Conservation (phyloP, 30 jellyfish, hydroid and myxozoan species). For the Cassiopea andromeda region DNA sequence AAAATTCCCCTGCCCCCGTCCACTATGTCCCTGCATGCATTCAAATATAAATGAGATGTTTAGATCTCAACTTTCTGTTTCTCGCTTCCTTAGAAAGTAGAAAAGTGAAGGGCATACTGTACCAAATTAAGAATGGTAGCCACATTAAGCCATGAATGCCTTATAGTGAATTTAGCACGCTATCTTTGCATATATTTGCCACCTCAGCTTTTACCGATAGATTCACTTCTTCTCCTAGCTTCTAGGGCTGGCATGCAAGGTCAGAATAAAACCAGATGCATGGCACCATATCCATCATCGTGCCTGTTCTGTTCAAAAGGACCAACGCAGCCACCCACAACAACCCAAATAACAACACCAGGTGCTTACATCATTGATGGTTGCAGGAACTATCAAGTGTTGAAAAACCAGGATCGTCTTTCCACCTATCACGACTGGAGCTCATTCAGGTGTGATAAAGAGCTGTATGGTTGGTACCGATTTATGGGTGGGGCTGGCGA, state of each 20-base stretch:
- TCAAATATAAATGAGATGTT: too few relatives aligned
- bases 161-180: too few relatives aligned
- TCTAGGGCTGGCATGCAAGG: constrained; percentile 14
- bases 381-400: constrained; percentile 59
- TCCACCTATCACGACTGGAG: constrained; percentile 44
- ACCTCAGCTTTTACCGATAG: not conserved
- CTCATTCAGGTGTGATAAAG: constrained; percentile 69
- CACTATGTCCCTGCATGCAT: too few relatives aligned
- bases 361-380: constrained; percentile 27
- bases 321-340: constrained; percentile 5
- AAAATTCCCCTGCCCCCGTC: too few relatives aligned
- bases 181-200: too few relatives aligned
- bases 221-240: not conserved
- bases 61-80: too few relatives aligned
- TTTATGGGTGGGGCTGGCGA: constrained; percentile 74
- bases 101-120: too few relatives aligned
- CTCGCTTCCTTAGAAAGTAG: too few relatives aligned
- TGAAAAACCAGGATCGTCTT: constrained; percentile 67
- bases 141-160: too few relatives aligned
- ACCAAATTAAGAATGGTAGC: too few relatives aligned
- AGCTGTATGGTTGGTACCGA: constrained; percentile 86
- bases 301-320: constrained; percentile 9
- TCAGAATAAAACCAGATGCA: constrained; percentile 6
- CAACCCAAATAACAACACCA: constrained; percentile 29
- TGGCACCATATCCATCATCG: not conserved